Conservation (phyloP, 2,797 vertebrate genomes). For the Acanthornis magna region DNA sequence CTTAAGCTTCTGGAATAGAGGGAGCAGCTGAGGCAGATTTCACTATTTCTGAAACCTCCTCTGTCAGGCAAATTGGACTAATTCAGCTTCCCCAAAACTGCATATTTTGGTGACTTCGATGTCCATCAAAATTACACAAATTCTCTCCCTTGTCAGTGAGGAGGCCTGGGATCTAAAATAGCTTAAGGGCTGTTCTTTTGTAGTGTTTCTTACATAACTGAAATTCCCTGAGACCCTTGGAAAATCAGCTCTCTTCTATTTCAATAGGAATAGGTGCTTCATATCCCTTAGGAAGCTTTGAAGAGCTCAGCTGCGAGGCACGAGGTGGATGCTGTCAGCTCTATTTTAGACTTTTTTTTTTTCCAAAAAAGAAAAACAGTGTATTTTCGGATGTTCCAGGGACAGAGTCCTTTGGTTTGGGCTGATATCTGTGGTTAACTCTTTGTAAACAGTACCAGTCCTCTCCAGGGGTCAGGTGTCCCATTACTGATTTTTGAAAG, state of each 20-base stretch:
- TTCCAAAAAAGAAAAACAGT: neutral
- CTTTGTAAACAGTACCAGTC: neutral
- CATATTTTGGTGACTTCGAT: neutral
- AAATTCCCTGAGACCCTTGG: neutral
- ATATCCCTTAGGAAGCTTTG: neutral
- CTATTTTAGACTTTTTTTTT: neutral
- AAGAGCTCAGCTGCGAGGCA: conserved; percentile 50
- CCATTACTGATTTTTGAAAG: neutral
- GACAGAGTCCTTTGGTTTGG: neutral
- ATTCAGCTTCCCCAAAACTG: neutral
- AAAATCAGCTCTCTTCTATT: neutral
- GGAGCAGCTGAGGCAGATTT: neutral
- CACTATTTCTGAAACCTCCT: neutral
- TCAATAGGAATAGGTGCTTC: conserved; percentile 22
- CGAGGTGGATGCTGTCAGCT: conserved; percentile 7
- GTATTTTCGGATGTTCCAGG: neutral
- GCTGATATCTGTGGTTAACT: neutral
- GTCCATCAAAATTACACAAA: neutral
- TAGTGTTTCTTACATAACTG: neutral
- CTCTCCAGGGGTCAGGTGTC: neutral
- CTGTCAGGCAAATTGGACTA: neutral
- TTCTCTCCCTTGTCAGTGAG: neutral
- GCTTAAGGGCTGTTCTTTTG: neutral
- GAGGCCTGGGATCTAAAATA: neutral
- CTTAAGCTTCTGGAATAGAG: neutral